These are phyloP conservation scores for Parascotia fuliginaria DNA, from an alignment of 2,888 invertebrate genomes.

Conservation along the genomic window DNA sequence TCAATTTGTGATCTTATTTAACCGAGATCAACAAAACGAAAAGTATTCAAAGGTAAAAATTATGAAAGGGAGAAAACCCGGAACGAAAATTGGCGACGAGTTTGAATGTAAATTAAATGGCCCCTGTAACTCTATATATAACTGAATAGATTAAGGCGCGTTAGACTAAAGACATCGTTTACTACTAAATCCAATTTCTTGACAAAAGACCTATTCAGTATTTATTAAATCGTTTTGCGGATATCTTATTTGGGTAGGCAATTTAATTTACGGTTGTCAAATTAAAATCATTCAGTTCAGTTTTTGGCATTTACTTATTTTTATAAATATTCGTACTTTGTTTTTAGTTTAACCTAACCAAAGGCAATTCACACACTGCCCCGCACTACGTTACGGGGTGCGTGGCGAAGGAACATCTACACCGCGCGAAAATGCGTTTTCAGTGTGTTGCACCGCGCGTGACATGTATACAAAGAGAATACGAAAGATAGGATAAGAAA, in stretches of 20 bases:
- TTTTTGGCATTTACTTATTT: too few relatives aligned
- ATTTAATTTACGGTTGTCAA: too few relatives aligned
- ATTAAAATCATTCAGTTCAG: too few relatives aligned
- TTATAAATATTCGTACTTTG: too few relatives aligned
- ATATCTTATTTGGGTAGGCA: neutral
- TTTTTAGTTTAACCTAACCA: too few relatives aligned
- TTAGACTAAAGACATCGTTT: slow-evolving; percentile 20
- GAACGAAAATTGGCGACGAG: slow-evolving; percentile 24
- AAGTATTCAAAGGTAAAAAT: slow-evolving; percentile 36
- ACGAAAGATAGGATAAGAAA: too few relatives aligned
- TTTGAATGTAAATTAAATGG: slow-evolving; percentile 34
- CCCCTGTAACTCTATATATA: neutral
- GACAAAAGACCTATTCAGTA: neutral
- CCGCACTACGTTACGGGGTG: too few relatives aligned
- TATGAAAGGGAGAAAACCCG: slow-evolving; percentile 18
- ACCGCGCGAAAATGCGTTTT: too few relatives aligned
- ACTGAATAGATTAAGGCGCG: slow-evolving; percentile 3
- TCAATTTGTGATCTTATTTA: slow-evolving; percentile 44
- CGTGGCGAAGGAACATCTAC: too few relatives aligned
- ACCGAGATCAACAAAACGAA: slow-evolving; percentile 38
- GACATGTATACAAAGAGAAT: too few relatives aligned
- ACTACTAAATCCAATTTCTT: neutral
- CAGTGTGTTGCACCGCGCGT: too few relatives aligned
- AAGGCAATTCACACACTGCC: too few relatives aligned
- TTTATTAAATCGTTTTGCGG: neutral